Evolutionary conservation across 2,888 invertebrate genomes (phyloP), one percentile per base, ranked within the genome.

Genomic region (Augochlorella aurata): DNA sequence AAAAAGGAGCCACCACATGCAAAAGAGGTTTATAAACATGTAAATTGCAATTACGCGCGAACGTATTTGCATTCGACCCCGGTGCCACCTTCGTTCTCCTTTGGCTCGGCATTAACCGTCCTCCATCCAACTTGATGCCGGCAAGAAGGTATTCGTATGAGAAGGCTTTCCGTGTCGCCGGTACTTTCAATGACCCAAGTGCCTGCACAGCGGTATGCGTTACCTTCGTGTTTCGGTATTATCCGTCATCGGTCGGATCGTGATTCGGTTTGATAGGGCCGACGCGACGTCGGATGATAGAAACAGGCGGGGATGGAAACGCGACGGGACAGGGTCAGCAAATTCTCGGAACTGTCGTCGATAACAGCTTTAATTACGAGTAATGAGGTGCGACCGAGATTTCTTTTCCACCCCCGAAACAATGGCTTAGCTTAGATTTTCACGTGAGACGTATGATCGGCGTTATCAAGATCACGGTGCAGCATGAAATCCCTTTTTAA

Each of bases 11-110:
- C 58, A 21, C 63, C 76, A 73, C 79, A 84, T 85, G 82, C 85
- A 80, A 85, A 79, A 65, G 70, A 84, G 85, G 74, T 82, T 84
- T 85, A 79, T 84, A 82, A 85, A 85, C 82, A 85, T 80, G 85
- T 82, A 84, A 82, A 85, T 85, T 80, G 79, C 82, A 84, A 85
- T 85, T 84, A 85, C 79, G 66, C 82, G 68, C 72, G 72, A 73
- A 65, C 74, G 65, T 79, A 85, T 85, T 85, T 85, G 85, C 85
- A 85, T 85, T 79, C 83, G 71, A 82, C 83, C 77, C 74, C 66
- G 49, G 71, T 38, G 45, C 61, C 58, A 72, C 74, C 72, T 66
- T 77, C 50, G 72, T 81, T 73, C 80, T 52, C 71, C 77, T 74
- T 68, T 72, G 54, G 50, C 54, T 71, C 49, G 38, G 44, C 76